Conservation (phyloP, 1,140 invertebrate species). For the Eriosoma lanigerum region DNA sequence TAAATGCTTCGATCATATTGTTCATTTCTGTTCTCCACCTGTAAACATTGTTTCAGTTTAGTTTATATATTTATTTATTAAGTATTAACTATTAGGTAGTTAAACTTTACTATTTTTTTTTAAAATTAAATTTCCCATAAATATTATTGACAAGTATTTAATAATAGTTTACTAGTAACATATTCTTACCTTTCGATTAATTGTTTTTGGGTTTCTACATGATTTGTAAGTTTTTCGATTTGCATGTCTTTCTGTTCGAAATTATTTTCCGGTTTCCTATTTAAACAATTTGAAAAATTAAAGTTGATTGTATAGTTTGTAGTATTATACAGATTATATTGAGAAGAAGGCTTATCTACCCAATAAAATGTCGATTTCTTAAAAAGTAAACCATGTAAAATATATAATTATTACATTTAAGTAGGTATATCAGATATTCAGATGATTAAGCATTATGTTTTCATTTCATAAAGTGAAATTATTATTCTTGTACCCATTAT, state of each 20-base stretch:
- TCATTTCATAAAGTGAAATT: too few relatives aligned
- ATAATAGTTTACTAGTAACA: not conserved
- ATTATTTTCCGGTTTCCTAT: not conserved
- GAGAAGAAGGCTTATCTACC: too few relatives aligned
- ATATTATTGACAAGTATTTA: too few relatives aligned
- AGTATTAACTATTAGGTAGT: not conserved
- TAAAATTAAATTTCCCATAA: too few relatives aligned
- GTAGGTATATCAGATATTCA: too few relatives aligned
- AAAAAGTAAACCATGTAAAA: too few relatives aligned
- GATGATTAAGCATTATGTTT: too few relatives aligned
- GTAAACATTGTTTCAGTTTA: not conserved
- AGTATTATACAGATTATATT: too few relatives aligned
- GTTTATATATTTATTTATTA: not conserved
- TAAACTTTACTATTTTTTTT: not conserved
- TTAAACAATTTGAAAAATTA: not conserved
- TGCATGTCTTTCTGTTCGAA: constrained; percentile 1
- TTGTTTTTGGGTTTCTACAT: not conserved
- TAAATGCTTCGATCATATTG: constrained; percentile 13
- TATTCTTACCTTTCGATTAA: constrained; percentile 14
- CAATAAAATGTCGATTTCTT: too few relatives aligned
- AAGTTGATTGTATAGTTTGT: too few relatives aligned
- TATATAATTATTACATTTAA: too few relatives aligned
- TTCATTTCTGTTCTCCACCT: constrained; percentile 31
- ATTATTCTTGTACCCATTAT: too few relatives aligned
- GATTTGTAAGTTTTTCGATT: not conserved